Conservation (phyloP, 1,140 invertebrate genomes). For the Drosophila kepulauana region DNA sequence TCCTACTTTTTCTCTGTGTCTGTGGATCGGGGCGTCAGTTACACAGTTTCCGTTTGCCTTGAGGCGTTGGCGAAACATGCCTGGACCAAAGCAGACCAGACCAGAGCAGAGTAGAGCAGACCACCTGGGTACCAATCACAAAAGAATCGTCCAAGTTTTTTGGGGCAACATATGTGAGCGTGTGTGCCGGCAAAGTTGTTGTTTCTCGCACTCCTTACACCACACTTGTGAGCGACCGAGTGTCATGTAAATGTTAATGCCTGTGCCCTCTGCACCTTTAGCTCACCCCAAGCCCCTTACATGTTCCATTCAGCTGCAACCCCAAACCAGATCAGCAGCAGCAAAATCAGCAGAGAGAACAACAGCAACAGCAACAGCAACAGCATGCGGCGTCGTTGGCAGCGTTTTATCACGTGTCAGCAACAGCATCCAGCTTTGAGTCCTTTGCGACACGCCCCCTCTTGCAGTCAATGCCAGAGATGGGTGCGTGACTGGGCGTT, state of each 20-base stretch:
- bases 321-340: constrained; percentile 11
- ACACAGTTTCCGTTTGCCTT: constrained; percentile 79
- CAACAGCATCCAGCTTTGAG: constrained; percentile 75
- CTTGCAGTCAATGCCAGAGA: constrained; percentile 27
- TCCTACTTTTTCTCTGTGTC: background rate
- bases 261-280: constrained; percentile 74
- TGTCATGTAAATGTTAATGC: constrained; percentile 82
- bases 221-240: constrained; percentile 52
- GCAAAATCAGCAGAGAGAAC: constrained; percentile 9
- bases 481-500: constrained; percentile 25
- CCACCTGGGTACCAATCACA: constrained; percentile 61
- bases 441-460: constrained; percentile 49
- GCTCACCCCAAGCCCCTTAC: constrained; percentile 42
- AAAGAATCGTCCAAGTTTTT: constrained; percentile 79
- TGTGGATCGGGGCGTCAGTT: constrained; percentile 62
- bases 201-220: constrained; percentile 24
- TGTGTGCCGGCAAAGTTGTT: constrained; percentile 55
- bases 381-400: constrained; percentile 49
- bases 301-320: background rate
- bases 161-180: constrained; percentile 31
- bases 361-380: constrained; percentile 12
- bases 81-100: constrained; percentile 2
- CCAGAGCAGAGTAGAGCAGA: background rate
- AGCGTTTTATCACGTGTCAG: constrained; percentile 83
- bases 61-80: constrained; percentile 58